A percentile compares a stretch with the other conserved stretches of the same genome.
These are phyloP conservation scores for Lethocerus indicus DNA, from an alignment of 1,140 invertebrate species.

Conservation along the genomic window DNA sequence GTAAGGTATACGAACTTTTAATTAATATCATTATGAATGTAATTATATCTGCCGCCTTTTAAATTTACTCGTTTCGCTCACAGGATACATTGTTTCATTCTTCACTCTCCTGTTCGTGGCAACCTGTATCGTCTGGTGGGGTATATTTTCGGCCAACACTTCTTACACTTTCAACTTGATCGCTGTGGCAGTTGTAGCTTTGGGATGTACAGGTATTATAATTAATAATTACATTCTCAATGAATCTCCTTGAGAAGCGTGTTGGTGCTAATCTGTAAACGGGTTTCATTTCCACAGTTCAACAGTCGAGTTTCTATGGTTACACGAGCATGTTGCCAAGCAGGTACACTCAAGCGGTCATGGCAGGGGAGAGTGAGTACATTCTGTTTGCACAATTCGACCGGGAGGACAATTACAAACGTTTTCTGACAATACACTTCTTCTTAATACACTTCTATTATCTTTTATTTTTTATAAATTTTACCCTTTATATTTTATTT, in stretches of 20 bases:
- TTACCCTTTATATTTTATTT: too few relatives aligned
- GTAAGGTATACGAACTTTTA: too few relatives aligned
- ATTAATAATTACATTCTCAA: neutral
- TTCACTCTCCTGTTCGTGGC: slow-evolving; percentile 64
- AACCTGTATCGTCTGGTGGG: slow-evolving; percentile 68
- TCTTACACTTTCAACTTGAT: slow-evolving; percentile 67
- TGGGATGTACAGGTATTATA: slow-evolving; percentile 63
- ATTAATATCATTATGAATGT: too few relatives aligned
- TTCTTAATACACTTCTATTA: neutral
- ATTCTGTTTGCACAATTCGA: neutral
- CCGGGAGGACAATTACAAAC: too few relatives aligned
- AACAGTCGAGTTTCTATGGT: slow-evolving; percentile 87
- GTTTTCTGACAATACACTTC: neutral
- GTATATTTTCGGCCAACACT: slow-evolving; percentile 49
- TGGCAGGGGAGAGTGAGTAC: slow-evolving; percentile 79
- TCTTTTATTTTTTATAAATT: too few relatives aligned
- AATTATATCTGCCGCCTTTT: too few relatives aligned
- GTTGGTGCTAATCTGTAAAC: slow-evolving; percentile 7
- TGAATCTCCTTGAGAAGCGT: neutral
- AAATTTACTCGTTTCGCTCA: too few relatives aligned
- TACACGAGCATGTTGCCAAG: slow-evolving; percentile 82
- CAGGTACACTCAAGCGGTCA: slow-evolving; percentile 78
- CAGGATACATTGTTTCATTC: slow-evolving; percentile 68
- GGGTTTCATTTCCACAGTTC: slow-evolving; percentile 35
- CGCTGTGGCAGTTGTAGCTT: slow-evolving; percentile 65